phyloP scores from a whole-genome alignment of 2,113 vertebrate genomes.

The Oxygymnocypris stewartii region DNA sequence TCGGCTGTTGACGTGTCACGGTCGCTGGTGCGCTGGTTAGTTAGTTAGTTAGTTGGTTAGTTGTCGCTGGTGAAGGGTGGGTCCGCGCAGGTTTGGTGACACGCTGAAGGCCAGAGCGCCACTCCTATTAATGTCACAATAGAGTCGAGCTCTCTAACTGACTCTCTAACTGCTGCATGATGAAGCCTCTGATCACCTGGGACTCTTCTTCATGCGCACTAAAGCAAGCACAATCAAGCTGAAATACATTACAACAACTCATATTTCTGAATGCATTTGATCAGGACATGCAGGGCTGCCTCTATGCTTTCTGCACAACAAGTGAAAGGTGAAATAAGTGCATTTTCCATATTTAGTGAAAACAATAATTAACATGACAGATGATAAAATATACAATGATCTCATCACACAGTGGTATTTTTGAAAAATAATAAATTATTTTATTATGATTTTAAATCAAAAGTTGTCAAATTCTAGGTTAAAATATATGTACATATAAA shows the following conservation, averaged over 20 bases:
- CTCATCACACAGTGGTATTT: background rate
- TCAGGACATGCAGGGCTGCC: background rate
- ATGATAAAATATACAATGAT: background rate
- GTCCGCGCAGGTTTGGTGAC: background rate
- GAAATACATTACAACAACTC: background rate
- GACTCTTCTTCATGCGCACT: background rate
- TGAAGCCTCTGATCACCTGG: background rate
- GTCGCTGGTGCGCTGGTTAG: background rate
- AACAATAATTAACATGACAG: background rate
- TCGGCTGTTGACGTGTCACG: constrained; percentile 3
- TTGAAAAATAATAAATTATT: background rate
- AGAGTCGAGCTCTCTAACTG: background rate
- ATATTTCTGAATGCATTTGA: background rate
- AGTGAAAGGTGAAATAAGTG: background rate
- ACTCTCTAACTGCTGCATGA: background rate
- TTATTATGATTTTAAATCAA: too few species aligned
- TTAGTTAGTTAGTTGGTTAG: background rate
- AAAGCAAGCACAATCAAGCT: background rate
- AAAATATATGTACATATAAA: background rate
- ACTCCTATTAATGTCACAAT: constrained; percentile 12
- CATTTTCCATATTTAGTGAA: background rate
- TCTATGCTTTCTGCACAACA: background rate
- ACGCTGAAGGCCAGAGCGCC: constrained; percentile 13
- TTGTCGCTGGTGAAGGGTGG: background rate
- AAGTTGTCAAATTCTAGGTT: background rate